A percentile compares a stretch with the other conserved stretches of the same genome.
Evolutionary conservation across 92 coral and sea anemone genomes (phyloP).

Genomic region (Umimayanthus chanpuru): DNA sequence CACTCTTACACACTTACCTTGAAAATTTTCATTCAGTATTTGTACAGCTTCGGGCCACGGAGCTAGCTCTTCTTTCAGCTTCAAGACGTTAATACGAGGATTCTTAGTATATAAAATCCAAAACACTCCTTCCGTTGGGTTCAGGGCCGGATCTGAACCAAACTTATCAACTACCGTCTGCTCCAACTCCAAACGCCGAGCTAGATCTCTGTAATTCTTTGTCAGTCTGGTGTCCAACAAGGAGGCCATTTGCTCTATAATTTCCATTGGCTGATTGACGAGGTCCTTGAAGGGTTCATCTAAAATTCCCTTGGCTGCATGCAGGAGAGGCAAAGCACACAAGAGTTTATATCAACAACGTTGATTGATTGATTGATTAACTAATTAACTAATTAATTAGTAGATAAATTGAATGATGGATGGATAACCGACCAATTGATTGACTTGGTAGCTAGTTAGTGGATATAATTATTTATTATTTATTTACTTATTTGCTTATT

Average conservation of each 20-base stretch:
- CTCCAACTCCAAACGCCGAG: not conserved
- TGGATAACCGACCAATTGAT: too few relatives aligned
- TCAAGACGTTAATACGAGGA: not conserved
- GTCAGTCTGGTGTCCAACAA: not conserved
- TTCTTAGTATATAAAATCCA: not conserved
- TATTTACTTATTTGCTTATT: too few relatives aligned
- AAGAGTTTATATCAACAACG: too few relatives aligned
- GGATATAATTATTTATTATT: too few relatives aligned
- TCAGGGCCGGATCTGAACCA: not conserved
- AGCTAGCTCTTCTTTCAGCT: not conserved
- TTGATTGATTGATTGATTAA: too few relatives aligned
- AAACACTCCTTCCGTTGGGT: not conserved
- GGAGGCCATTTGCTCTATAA: not conserved
- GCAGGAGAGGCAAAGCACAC: not conserved
- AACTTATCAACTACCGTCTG: not conserved
- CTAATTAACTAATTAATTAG: too few relatives aligned
- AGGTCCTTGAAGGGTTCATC: constrained; percentile 2
- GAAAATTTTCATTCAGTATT: not conserved
- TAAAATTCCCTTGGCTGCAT: not conserved
- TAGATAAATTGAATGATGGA: not conserved
- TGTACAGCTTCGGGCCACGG: not conserved
- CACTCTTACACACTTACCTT: not conserved
- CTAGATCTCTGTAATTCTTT: not conserved
- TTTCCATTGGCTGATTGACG: not conserved
- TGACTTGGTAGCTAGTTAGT: too few relatives aligned